Base-by-base conservation (phyloP, 2,113 vertebrate genomes). In the Cygnus buccinator region DNA sequence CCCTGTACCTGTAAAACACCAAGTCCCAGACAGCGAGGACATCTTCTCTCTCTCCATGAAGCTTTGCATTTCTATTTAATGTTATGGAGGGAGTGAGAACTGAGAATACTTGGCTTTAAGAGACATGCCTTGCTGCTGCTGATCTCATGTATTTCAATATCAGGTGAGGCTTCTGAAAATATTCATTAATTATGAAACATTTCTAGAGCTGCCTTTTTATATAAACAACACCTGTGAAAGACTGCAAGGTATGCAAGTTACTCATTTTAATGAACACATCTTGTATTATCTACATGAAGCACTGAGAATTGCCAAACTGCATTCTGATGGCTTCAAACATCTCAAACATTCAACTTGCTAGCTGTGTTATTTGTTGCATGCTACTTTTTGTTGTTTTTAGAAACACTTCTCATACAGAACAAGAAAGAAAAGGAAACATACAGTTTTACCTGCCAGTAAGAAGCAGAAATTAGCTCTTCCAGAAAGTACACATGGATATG, bases 1-100 rank as follows among this genome's bases (percentile, higher is more conserved):
- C 31, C 21, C 11, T 2, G 4, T 11, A 16, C 7, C 6, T n/a
- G 43, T 62, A 70, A 91, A 16, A 28, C 4, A 37, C 10, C 0
- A 0, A 17, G 33, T 13, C 48, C 41, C 39, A 57, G 43, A 43
- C 10, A 65, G 50, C 0, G 7, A 20, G 7, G 66, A 58, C 33
- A 54, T 39, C 33, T 66, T 19, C 28, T 72, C 10, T 11, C 11
- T 12, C 21, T 57, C 54, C 6, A 1, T 25, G 14, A 78, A 87
- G 44, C 23, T 54, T 26, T 62, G 26, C 71, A 29, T 33, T 57
- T 35, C 22, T 73, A 18, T 3, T 9, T 52, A 20, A 17, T 21
- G 54, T 61, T 80, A n/a, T 29, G 22, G 22, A 76, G 76, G 9
- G 14, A 37, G 6, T 4, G 6, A 86, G 33, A 44, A 63, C 2